phyloP scores from a whole-genome alignment of 2,113 vertebrate genomes.

The human region GRCh38 chr16:62502001-62502500 shows the following conservation, averaged over 20 bases:
- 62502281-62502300: background rate
- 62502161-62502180: background rate
- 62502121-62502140: background rate
- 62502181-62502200: background rate
- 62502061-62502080: background rate
- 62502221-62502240: background rate
- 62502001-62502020: background rate
- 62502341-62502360: background rate
- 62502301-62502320: background rate
- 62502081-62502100: background rate
- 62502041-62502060: background rate
- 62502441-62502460: background rate
- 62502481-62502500: background rate
- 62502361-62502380: background rate
- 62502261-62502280: background rate
- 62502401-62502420: background rate
- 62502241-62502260: background rate
- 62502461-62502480: background rate
- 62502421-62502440: background rate
- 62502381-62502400: background rate
- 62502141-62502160: background rate
- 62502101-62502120: background rate
- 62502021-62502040: slow-evolving; percentile 9
- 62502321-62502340: background rate
- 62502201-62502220: background rate